Evolutionary conservation across 2,888 invertebrate species (phyloP).

Genomic region (Didymodactylos carnosus): DNA sequence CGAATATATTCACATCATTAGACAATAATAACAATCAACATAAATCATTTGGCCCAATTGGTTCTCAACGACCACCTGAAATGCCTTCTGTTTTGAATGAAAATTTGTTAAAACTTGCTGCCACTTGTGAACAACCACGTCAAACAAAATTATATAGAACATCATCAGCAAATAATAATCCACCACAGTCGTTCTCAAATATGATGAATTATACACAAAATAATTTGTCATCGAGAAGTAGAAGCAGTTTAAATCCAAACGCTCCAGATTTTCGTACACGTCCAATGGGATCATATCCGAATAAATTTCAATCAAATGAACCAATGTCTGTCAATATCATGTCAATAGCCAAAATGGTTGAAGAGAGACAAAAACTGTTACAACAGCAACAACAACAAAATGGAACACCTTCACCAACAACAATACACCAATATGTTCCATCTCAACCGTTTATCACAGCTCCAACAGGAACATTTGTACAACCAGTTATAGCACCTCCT

Average conservation of each 20-base stretch:
- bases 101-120: too few species aligned
- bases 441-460: not conserved
- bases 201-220: not conserved
- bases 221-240: not conserved
- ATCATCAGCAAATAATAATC: not conserved
- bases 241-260: not conserved
- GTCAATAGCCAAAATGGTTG: not conserved
- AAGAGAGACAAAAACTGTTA: not conserved
- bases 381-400: not conserved
- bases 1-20: too few species aligned
- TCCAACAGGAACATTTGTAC: too few species aligned
- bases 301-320: not conserved
- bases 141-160: not conserved
- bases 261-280: not conserved
- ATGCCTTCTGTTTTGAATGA: not conserved
- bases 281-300: not conserved
- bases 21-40: too few species aligned
- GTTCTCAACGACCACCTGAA: not conserved
- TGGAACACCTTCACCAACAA: not conserved
- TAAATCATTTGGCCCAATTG: not conserved
- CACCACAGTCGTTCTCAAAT: not conserved
- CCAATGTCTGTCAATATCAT: not conserved
- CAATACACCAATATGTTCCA: not conserved
- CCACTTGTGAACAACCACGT: too few species aligned
- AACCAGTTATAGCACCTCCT: not conserved